phyloP scores from a whole-genome alignment of 2,888 invertebrate genomes.

The Calliopum simillimum region DNA sequence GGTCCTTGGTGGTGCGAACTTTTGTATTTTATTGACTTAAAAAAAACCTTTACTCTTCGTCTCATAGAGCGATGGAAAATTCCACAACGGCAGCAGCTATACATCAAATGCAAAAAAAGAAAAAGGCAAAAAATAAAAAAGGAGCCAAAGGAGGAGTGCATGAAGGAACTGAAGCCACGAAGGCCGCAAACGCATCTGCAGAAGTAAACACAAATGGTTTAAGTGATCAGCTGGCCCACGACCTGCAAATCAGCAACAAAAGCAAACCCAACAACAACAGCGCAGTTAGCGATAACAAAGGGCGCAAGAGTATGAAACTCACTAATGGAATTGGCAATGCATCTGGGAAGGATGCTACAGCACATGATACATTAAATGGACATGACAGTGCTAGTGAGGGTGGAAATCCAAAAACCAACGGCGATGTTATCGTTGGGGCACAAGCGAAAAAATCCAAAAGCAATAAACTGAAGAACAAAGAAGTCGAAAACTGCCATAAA shows the following conservation, averaged over 20 bases:
- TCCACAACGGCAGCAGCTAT: slow-evolving; percentile 44
- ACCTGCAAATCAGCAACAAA: slow-evolving; percentile 38
- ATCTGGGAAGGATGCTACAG: slow-evolving; percentile 11
- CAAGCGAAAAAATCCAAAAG: slow-evolving; percentile 43
- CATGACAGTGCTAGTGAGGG: slow-evolving; percentile 33
- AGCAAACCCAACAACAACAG: slow-evolving; percentile 28
- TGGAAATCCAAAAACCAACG: slow-evolving; percentile 17
- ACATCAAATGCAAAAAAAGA: slow-evolving; percentile 44
- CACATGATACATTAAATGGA: slow-evolving; percentile 38
- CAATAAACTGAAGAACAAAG: slow-evolving; percentile 40
- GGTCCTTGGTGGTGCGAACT: not conserved
- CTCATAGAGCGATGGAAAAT: slow-evolving; percentile 49
- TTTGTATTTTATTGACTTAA: not conserved
- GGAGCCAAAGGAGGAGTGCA: slow-evolving; percentile 6
- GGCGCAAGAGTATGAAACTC: slow-evolving; percentile 11
- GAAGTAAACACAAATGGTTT: slow-evolving; percentile 38
- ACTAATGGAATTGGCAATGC: slow-evolving; percentile 10
- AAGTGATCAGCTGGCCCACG: slow-evolving; percentile 45
- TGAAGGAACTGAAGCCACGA: not conserved
- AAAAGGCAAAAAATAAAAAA: slow-evolving; percentile 49
- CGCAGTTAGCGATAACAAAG: slow-evolving; percentile 36
- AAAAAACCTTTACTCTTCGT: not conserved
- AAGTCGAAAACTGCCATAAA: slow-evolving; percentile 27
- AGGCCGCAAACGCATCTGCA: not conserved
- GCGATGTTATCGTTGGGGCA: not conserved